Base-by-base conservation (phyloP, 2,113 vertebrate genomes). In the Channa argus region DNA sequence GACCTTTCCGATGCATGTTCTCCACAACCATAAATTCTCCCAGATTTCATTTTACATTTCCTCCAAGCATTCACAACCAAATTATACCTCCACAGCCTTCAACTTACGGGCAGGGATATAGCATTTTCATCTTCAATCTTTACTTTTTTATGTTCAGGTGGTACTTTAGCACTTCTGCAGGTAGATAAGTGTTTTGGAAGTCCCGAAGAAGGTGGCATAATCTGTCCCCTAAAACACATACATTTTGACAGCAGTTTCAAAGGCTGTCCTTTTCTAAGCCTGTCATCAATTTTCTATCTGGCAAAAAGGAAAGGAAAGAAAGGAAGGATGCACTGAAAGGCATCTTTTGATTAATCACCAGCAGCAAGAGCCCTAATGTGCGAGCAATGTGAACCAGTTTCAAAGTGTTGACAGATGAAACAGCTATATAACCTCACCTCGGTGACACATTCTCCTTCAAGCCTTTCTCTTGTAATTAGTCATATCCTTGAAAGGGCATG, bases 401-500 rank as follows among this genome's bases (percentile, higher is more conserved):
- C 80, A 83, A 73, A 83, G 84, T 88, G 87, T 88, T 84, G 86
- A 83, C 91, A 82, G 85, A 88, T 92, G 82, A 90, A 89, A 86
- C 77, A 68, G 72, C 86, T 61, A 63, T 80, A 85, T 86, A 84
- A 79, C 88, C 72, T 82, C 83, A 82, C 72, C 75, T 78, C 60
- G 3, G 14, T 71, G 74, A 88, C 83, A 86, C 73, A 70, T 82
- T 91, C 90, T 83, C 86, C 90, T 92, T 92, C 83, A 88, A 91
- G 83, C 80, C 75, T 82, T 89, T 88, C 82, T 83, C 81, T 79
- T 69, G 76, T 90, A 92, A 93, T 94, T 92, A 93, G 88, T 91
- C 81, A 85, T 74, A 86, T 82, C 80, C 60, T 63, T 63, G 72
- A 94, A 94, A 94, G 93, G 91, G 89, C 90, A 91, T 89, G 93